Base-by-base conservation (phyloP, 1,140 invertebrate species). In the Drosophila lacteicornis region DNA sequence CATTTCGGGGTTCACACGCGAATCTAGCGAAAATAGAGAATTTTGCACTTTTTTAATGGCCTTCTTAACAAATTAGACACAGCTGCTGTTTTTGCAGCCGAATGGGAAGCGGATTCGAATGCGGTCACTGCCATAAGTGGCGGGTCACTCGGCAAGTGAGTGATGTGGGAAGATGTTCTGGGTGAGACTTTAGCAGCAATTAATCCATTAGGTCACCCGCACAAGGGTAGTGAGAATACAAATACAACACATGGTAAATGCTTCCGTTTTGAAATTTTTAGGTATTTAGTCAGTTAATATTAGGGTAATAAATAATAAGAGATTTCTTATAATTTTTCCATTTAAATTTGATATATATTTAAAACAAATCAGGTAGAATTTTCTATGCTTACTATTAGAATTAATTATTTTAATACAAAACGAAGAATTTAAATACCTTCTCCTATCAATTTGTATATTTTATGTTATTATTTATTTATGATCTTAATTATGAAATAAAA, bases 11-110 rank as follows among this genome's bases (percentile, higher is more conserved):
- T 86, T 88, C 84, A 81, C 84, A 88, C 84, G 78, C 68, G 33
- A 55, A 55, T 22, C 22, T 50, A 15, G 78, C 68, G 19, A 55
- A 55, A 15, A 38, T 50, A 9, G 74, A 82, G 65, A 75, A 75
- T 61, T 66, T 59, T 86, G 69, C 82, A 86, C 66, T 51, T 66
- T 84, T 74, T 90, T 81, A 84, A 88, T 90, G 69, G 77, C 53
- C 67, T 69, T 78, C 78, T 56, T 81, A 90, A 71, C 78, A 80
- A 88, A 84, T 88, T 88, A 81, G 85, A 68, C 47, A 75, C 74
- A 84, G 84, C 84, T 88, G 84, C 84, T 84, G 80, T 69, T 81
- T 81, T 82, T 71, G 70, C 63, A 56, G 55, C 17, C 27, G 30
- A 65, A 70, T 79, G 63, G 53, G 65, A 65, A 58, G 57, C 57